Percentiles rank a stretch among this genome's conserved stretches.
Conservation (phyloP, 2,797 vertebrate species). For the Lagorchestes hirsutus region DNA sequence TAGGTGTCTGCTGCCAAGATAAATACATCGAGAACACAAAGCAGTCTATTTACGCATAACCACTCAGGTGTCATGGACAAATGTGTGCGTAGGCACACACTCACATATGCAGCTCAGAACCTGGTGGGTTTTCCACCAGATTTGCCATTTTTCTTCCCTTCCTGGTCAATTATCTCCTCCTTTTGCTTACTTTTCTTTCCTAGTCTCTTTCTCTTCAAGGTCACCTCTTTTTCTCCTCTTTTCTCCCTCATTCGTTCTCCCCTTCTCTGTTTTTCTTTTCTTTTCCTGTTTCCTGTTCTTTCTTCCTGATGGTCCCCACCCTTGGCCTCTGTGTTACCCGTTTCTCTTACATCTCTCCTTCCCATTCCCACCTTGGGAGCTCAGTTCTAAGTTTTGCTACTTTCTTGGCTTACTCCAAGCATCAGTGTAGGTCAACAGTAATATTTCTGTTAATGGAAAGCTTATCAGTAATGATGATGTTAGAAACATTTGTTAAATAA, state of each 20-base stretch:
- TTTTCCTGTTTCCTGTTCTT: not conserved
- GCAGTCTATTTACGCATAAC: not conserved
- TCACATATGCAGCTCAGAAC: not conserved
- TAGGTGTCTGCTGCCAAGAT: slow-evolving; percentile 1
- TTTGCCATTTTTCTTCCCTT: not conserved
- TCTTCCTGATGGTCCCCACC: not conserved
- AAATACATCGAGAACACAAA: not conserved
- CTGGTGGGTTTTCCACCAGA: accelerated
- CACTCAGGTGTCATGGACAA: not conserved
- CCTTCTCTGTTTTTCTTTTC: not conserved
- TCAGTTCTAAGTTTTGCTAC: slow-evolving; percentile 9
- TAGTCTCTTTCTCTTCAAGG: not conserved
- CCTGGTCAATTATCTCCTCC: not conserved
- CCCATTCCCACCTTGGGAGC: not conserved
- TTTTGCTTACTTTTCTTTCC: not conserved
- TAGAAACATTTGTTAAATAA: slow-evolving; percentile 9
- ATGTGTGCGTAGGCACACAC: not conserved
- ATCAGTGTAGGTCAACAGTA: not conserved
- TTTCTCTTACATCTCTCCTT: not conserved
- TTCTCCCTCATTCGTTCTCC: not conserved
- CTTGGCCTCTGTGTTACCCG: not conserved
- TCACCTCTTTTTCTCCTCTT: not conserved
- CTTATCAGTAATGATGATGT: slow-evolving; percentile 4
- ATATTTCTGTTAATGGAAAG: not conserved
- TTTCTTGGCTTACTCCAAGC: not conserved